Evolutionary conservation across 2,113 vertebrate genomes (phyloP), one percentile per base, ranked within the genome.

Genomic region (Eleginops maclovinus): DNA sequence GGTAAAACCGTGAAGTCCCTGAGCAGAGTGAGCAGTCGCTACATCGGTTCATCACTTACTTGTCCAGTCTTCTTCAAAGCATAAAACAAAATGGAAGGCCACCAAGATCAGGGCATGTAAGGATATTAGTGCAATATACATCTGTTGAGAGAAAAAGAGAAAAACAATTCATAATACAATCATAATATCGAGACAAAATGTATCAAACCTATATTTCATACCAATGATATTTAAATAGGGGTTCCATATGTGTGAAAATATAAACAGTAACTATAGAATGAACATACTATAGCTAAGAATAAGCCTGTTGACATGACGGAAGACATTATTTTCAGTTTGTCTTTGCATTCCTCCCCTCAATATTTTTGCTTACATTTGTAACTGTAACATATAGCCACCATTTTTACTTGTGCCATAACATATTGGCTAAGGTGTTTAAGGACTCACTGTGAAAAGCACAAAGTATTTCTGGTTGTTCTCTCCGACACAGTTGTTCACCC

Each of bases 381-480:
- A 8, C 31, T 1, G 9, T 31, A 4, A 0, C 49, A 31, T n/a
- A 47, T 47, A 31, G 4, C 2, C 19, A 0, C 12, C 40, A 17
- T 21, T 13, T 19, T 47, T 21, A 7, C 40, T 24, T n/a, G 26
- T n/a, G 22, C 8, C 0, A 7, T 4, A 46, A 46, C 41, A 36
- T 58, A 26, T 16, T 16, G 22, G 10, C 16, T 61, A 15, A 2
- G 0, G 16, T 1, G 36, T 28, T 31, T 46, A 22, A 43, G 67
- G 40, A 96, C 98, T 99, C 92, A 99, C 98, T 76, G 98, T 99
- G 95, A 99, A 99, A 82, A 99, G 96, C 84, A 99, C 98, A 92
- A 99, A 99, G 94, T 97, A 99, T 87, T 99, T 99, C 96, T 99
- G 98, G 95, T 99, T 99, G 91, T 93, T 99, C 90, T 99, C 98